These are phyloP conservation scores for Pachydiplax longipennis DNA, from an alignment of 2,888 invertebrate genomes.

Conservation along the genomic window DNA sequence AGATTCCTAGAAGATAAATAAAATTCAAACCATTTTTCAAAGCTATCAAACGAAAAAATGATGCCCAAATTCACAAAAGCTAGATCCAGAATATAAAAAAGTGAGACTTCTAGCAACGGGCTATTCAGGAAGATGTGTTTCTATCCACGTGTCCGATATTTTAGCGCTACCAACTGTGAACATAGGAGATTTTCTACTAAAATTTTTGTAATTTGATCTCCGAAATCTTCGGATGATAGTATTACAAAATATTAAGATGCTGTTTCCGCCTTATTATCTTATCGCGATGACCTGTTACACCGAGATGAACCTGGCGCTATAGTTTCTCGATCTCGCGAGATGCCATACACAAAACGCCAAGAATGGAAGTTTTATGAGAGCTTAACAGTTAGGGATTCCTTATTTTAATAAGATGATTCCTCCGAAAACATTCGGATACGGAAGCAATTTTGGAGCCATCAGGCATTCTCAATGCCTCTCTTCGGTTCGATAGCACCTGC, in stretches of 20 bases:
- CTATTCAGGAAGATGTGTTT: too few species aligned
- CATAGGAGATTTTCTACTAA: too few species aligned
- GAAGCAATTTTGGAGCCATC: background rate
- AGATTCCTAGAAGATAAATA: too few species aligned
- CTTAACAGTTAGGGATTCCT: background rate
- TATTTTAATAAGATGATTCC: background rate
- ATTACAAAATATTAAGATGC: background rate
- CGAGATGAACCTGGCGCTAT: background rate
- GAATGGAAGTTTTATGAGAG: background rate
- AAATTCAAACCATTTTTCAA: too few species aligned
- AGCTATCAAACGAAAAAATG: too few species aligned
- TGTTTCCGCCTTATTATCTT: background rate
- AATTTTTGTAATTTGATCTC: too few species aligned
- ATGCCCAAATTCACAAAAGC: too few species aligned
- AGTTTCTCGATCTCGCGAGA: background rate
- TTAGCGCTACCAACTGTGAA: too few species aligned
- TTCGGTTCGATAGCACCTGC: background rate
- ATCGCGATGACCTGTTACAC: background rate
- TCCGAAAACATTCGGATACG: background rate
- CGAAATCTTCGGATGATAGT: background rate
- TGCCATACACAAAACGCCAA: background rate
- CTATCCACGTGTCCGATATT: too few species aligned
- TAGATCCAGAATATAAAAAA: too few species aligned
- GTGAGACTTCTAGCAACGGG: too few species aligned
- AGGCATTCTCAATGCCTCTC: background rate